phyloP scores from a whole-genome alignment of 2,113 vertebrate genomes.

The Cercopithecus mona region DNA sequence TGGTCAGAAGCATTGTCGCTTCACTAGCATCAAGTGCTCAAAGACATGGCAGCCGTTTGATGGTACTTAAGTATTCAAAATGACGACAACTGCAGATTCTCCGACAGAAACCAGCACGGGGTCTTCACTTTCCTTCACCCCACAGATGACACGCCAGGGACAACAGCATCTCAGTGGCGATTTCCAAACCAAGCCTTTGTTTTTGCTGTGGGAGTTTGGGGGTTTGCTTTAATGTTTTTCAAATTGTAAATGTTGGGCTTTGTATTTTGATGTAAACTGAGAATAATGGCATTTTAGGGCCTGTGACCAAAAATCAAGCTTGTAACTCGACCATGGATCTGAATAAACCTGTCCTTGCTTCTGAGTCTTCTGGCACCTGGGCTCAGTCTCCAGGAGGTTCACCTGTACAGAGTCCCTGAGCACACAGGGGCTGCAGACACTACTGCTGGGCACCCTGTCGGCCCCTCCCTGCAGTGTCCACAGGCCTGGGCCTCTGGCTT shows the following conservation, averaged over 20 bases:
- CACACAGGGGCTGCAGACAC: not conserved
- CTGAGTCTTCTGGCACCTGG: not conserved
- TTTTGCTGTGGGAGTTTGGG: not conserved
- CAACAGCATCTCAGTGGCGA: not conserved
- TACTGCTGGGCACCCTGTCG: fast-evolving
- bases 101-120: not conserved
- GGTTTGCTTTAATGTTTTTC: not conserved
- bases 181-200: not conserved
- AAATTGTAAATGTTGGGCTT: not conserved
- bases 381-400: not conserved
- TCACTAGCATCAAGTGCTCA: not conserved
- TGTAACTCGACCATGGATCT: not conserved
- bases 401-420: fast-evolving
- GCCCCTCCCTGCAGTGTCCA: too few relatives aligned
- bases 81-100: fast-evolving
- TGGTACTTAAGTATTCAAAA: not conserved
- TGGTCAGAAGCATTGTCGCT: not conserved
- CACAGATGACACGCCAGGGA: fast-evolving
- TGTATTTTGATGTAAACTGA: slow-evolving; percentile 22
- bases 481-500: not conserved
- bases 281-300: not conserved
- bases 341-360: slow-evolving; percentile 31
- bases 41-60: not conserved
- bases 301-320: slow-evolving; percentile 21
- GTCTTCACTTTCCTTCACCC: not conserved